phyloP scores from a whole-genome alignment of 2,888 invertebrate species.

The Hybos culiciformis region DNA sequence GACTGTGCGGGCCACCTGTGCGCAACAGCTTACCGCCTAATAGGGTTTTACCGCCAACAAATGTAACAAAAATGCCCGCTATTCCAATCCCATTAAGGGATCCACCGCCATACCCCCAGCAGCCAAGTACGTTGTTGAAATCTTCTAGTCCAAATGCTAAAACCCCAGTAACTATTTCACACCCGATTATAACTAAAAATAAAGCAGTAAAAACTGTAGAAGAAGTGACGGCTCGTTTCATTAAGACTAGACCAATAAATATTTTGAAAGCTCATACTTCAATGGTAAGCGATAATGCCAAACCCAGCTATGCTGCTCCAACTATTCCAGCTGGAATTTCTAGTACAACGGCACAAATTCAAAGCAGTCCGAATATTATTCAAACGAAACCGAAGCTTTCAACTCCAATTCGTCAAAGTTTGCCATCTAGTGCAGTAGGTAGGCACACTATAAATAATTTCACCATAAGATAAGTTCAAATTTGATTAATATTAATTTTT shows the following conservation, averaged over 20 bases:
- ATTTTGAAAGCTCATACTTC: slow-evolving; percentile 64
- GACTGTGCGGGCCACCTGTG: slow-evolving; percentile 33
- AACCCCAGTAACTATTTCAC: not conserved
- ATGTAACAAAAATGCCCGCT: slow-evolving; percentile 4
- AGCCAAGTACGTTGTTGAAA: too few relatives aligned
- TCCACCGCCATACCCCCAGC: slow-evolving; percentile 51
- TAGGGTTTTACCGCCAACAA: not conserved
- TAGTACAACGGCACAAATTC: too few relatives aligned
- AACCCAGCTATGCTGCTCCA: slow-evolving; percentile 43
- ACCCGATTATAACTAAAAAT: not conserved
- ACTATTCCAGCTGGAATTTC: slow-evolving; percentile 25
- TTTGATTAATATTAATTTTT: too few relatives aligned
- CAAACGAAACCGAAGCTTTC: too few relatives aligned
- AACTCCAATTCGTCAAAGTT: too few relatives aligned
- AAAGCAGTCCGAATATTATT: too few relatives aligned
- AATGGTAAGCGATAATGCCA: slow-evolving; percentile 47
- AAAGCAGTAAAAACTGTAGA: slow-evolving; percentile 35
- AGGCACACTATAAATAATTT: too few relatives aligned
- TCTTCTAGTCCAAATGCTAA: too few relatives aligned
- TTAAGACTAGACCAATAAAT: slow-evolving; percentile 61
- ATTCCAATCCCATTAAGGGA: slow-evolving; percentile 35
- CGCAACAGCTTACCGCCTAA: slow-evolving; percentile 15
- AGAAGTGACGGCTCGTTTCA: slow-evolving; percentile 62
- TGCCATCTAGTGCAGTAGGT: too few relatives aligned
- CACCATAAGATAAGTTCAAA: too few relatives aligned